Percentiles rank a stretch among this genome's conserved stretches.
These are phyloP conservation scores for Drosophila maculinotata DNA, from an alignment of 2,888 invertebrate species.

Conservation along the genomic window DNA sequence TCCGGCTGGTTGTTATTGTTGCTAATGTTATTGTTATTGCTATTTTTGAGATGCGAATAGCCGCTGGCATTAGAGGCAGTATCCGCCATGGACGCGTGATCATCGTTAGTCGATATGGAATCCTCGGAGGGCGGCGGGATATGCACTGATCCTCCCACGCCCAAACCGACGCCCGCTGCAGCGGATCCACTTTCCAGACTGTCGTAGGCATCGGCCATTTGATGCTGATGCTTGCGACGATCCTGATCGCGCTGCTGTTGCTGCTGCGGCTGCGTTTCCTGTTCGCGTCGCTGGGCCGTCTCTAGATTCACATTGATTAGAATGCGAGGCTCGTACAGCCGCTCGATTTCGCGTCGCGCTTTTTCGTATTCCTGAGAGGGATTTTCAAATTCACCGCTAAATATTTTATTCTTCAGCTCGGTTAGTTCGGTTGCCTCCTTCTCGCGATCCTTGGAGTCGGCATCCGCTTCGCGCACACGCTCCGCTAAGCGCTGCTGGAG, in stretches of 20 bases:
- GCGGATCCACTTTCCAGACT: conserved; percentile 25
- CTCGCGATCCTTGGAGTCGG: conserved; percentile 95
- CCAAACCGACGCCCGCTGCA: neutral
- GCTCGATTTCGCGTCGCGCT: conserved; percentile 91
- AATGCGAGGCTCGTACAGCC: conserved; percentile 93
- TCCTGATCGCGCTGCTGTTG: conserved; percentile 38
- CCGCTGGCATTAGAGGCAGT: conserved; percentile 87
- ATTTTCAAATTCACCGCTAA: conserved; percentile 88
- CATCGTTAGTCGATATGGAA: conserved; percentile 75
- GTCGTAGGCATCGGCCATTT: conserved; percentile 74
- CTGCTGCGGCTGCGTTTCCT: conserved; percentile 82
- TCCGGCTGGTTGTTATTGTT: conserved; percentile 39
- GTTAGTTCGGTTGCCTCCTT: conserved; percentile 95
- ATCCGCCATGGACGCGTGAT: conserved; percentile 91
- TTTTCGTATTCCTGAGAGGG: conserved; percentile 89
- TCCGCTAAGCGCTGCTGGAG: conserved; percentile 95
- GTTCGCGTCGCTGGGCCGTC: conserved; percentile 87
- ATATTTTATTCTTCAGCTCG: conserved; percentile 92
- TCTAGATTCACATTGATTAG: conserved; percentile 89
- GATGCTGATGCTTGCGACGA: conserved; percentile 85
- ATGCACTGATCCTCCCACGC: neutral
- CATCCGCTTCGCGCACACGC: conserved; percentile 96
- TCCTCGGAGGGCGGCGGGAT: conserved; percentile 67
- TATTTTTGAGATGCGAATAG: conserved; percentile 56
- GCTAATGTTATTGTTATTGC: conserved; percentile 52